These are phyloP conservation scores for Cryptoblepharus egeriae DNA, from an alignment of 2,797 vertebrate genomes.

Conservation along the genomic window DNA sequence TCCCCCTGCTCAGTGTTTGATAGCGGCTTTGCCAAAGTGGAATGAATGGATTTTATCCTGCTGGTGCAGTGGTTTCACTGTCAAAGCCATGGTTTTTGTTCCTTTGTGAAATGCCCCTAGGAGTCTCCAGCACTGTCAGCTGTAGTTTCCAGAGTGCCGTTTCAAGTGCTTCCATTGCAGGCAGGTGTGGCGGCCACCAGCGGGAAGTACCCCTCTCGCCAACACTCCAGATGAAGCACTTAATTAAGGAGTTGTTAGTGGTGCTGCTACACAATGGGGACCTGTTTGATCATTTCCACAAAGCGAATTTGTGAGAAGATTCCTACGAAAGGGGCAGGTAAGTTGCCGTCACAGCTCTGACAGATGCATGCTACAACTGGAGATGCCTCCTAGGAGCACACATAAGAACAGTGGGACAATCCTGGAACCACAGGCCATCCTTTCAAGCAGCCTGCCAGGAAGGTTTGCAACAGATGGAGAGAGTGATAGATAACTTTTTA, in stretches of 20 bases:
- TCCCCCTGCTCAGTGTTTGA: not conserved
- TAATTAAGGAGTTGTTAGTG: not conserved
- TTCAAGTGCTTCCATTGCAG: slow-evolving; percentile 5
- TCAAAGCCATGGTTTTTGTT: not conserved
- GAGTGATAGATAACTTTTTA: not conserved
- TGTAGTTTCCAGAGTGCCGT: not conserved
- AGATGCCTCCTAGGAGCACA: not conserved
- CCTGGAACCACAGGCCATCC: not conserved
- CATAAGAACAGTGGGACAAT: not conserved
- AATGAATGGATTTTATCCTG: not conserved
- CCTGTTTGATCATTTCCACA: not conserved
- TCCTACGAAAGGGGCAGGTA: not conserved
- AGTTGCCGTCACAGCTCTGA: not conserved
- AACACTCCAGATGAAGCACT: not conserved
- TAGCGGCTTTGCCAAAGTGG: not conserved
- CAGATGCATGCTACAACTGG: not conserved
- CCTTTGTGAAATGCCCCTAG: not conserved
- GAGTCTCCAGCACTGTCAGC: not conserved
- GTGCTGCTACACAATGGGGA: not conserved
- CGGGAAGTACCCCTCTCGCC: not conserved
- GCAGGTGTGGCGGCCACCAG: not conserved
- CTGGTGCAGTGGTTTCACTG: not conserved
- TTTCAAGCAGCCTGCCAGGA: not conserved
- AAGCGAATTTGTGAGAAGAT: not conserved
- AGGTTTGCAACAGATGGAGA: not conserved